These are phyloP conservation scores for Pyrrhosoma nymphula DNA, from an alignment of 2,888 invertebrate genomes.

Conservation along the genomic window DNA sequence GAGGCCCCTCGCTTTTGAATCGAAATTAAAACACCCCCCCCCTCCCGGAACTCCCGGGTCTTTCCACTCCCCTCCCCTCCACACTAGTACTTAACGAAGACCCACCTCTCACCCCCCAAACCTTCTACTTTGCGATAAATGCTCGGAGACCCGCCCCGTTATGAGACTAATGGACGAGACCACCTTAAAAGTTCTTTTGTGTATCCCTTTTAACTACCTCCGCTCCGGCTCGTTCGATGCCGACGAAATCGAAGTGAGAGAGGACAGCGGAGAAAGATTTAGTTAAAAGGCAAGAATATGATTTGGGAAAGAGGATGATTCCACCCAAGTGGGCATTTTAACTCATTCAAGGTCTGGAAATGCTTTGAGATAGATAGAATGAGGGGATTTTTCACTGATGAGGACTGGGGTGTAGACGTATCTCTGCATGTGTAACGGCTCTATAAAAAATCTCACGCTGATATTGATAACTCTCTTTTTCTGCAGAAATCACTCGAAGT, in stretches of 20 bases:
- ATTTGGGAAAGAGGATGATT: neutral
- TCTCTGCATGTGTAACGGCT: too few species aligned
- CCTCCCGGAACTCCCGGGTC: too few species aligned
- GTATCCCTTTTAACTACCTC: neutral
- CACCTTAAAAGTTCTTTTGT: slow-evolving; percentile 22
- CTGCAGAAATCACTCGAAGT: too few species aligned
- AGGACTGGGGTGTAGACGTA: neutral
- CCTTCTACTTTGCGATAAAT: neutral
- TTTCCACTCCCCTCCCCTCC: neutral
- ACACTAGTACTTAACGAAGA: neutral
- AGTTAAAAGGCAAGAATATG: neutral
- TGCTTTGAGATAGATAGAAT: neutral
- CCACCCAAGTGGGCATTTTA: neutral
- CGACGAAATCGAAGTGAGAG: neutral
- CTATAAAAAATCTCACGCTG: too few species aligned
- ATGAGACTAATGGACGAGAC: neutral
- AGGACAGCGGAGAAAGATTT: neutral
- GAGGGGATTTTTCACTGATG: neutral
- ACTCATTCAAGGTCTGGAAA: neutral
- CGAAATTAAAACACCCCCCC: neutral
- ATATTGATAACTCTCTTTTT: too few species aligned
- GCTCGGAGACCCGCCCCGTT: neutral
- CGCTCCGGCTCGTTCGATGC: neutral
- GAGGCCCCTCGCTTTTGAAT: neutral
- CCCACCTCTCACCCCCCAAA: neutral